phyloP scores from a whole-genome alignment of 2,888 invertebrate species.

The Lasioglossum marginatum region DNA sequence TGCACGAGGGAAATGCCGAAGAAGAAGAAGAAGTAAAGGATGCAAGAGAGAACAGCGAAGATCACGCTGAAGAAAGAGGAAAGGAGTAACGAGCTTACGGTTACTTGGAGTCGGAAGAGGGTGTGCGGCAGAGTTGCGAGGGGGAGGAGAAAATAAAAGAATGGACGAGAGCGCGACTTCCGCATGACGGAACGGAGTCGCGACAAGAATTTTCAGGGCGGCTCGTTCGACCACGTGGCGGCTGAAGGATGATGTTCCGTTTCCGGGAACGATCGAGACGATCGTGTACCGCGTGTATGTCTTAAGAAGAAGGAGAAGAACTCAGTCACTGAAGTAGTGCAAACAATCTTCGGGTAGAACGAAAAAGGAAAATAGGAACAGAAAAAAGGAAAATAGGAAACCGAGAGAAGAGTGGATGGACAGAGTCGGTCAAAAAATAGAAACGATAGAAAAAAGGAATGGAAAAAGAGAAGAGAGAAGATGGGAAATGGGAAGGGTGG shows the following conservation, averaged over 20 bases:
- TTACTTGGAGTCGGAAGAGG: conserved; percentile 40
- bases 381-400: background rate
- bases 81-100: conserved; percentile 16
- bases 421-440: conserved; percentile 19
- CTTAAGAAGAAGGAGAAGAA: background rate
- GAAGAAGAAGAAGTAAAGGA: background rate
- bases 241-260: background rate
- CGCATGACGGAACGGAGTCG: conserved; percentile 4
- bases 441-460: conserved; percentile 21
- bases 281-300: background rate
- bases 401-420: background rate
- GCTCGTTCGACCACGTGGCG: background rate
- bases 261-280: background rate
- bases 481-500: conserved; percentile 29
- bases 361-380: background rate
- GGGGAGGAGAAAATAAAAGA: background rate
- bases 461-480: conserved; percentile 34
- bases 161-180: background rate
- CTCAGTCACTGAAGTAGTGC: background rate
- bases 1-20: conserved; percentile 20
- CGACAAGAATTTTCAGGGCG: background rate
- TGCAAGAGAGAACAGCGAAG: background rate
- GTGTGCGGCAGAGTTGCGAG: background rate
- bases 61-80: background rate
- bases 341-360: background rate